Percentiles rank a stretch among this genome's conserved stretches.
phyloP scores from a whole-genome alignment of 1,140 invertebrate genomes.

The Solen grandis region DNA sequence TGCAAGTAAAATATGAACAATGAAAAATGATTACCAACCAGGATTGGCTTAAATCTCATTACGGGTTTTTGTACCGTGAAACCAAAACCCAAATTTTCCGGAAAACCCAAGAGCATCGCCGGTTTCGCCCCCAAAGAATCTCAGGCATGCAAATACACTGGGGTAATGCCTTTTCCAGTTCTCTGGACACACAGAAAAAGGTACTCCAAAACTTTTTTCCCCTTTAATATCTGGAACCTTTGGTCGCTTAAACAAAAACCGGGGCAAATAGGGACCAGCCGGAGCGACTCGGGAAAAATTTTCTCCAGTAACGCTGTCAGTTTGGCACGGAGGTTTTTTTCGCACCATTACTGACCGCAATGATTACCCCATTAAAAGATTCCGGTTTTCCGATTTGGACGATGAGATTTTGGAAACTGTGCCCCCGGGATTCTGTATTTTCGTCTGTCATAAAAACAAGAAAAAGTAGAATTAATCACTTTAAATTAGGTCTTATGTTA shows the following conservation, averaged over 20 bases:
- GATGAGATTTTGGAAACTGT: constrained; percentile 87
- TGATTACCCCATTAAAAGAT: constrained; percentile 82
- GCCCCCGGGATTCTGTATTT: constrained; percentile 87
- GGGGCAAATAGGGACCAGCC: constrained; percentile 89
- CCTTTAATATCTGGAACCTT: constrained; percentile 93
- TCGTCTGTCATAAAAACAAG: constrained; percentile 73
- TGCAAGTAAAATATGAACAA: too few relatives aligned
- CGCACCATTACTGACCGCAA: constrained; percentile 92
- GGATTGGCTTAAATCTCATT: constrained; percentile 88
- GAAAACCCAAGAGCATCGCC: constrained; percentile 95
- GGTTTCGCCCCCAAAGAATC: constrained; percentile 91
- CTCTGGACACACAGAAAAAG: constrained; percentile 91
- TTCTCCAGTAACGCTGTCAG: constrained; percentile 95
- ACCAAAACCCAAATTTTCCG: constrained; percentile 87
- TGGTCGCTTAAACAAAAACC: constrained; percentile 92
- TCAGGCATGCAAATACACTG: constrained; percentile 92
- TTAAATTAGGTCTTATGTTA: too few relatives aligned
- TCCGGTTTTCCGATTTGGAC: constrained; percentile 74
- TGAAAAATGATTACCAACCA: too few relatives aligned
- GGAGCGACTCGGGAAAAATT: constrained; percentile 90
- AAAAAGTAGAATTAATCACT: constrained; percentile 1
- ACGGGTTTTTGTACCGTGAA: constrained; percentile 92
- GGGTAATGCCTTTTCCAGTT: constrained; percentile 93
- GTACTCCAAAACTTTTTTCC: constrained; percentile 95
- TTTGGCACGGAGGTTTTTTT: constrained; percentile 92